Base-by-base conservation (phyloP, 2,113 vertebrate species). In the Silurus glanis region DNA sequence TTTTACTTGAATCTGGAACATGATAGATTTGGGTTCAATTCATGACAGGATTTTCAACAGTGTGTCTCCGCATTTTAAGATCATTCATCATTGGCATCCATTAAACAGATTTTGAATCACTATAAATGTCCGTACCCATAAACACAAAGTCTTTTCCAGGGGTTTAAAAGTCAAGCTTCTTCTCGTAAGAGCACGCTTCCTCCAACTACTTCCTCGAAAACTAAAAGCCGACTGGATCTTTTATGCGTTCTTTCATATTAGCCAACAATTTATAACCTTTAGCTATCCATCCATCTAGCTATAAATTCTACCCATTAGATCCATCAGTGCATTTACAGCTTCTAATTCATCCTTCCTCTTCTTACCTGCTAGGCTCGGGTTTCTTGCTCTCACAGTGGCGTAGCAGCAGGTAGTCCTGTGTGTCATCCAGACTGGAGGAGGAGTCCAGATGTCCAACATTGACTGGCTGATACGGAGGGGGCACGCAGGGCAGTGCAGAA, bases 301-400 rank as follows among this genome's bases (percentile, higher is more conserved):
- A 81, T 45, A 53, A 19, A 45, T 62, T 81, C 55, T 23, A 49
- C 17, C 78, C 78, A 72, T 59, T n/a, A 76, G 14, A 13, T 53
- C 49, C 23, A 53, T 49, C 37, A 47, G 69, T 9, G 37, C 37
- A 10, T 72, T 76, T 16, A 55, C 7, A 53, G 13, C n/a, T 28
- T 56, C 75, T 79, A 10, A 45, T 14, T 58, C 37, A 5, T 37
- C 49, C 53, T 8, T 19, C 21, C 58, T 37, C 53, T 66, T 86
- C 90, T 95, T 91, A 99, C 98, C 97, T 99, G 93, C 93, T 91
- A 59, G 96, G 94, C 90, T 98, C 97, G n/a, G 97, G 97, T 91
- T 97, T 99, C 96, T 98, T 99, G 95, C 97, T 99, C 93, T 99
- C 97, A 94, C 98, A 99, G 95, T 99, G 97, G 91, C 96, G 95